Evolutionary conservation across 2,797 vertebrate genomes (phyloP), one percentile per base, ranked within the genome.

Genomic region (Myripristis jacobus): DNA sequence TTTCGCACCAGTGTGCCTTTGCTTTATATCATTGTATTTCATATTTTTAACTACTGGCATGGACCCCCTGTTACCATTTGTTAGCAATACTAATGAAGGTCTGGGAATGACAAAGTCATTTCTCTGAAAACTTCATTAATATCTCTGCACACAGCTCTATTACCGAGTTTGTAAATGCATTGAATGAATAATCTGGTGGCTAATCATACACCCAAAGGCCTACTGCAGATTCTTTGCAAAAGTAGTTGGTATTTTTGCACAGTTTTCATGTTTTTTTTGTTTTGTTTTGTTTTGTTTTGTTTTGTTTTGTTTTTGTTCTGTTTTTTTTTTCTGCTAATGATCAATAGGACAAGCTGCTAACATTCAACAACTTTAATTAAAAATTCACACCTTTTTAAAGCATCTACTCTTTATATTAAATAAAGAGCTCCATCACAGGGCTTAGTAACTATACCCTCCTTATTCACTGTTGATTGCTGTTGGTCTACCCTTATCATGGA

Each of bases 401-500:
- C 7, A 51, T 50, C 41, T 60, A 25, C 4, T 52, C 61, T 16
- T 59, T 62, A 46, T 25, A 66, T 65, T 24, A 56, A 79, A 74
- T 44, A 56, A 66, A 22, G 34, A 3, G 56, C 19, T 58, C 54
- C 18, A 51, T 69, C 21, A 59, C n/a, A 13, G 57, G 25, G 19
- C 19, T 43, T n/a, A 4, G 59, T 22, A 76, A 67, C 12, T 13
- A 50, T 31, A 25, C 48, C 38, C 22, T 70, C 15, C 11, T 50
- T 62, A 66, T 66, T 58, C 25, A 61, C 22, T 69, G 47, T 27
- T 22, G 57, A 41, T 44, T 80, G 73, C 76, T 85, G 79, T 55
- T 31, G 31, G 81, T 80, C 77, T 70, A 70, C 60, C 70, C 25
- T 84, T 64, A 81, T 38, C 57, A 61, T 52, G 44, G 70, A 79